Base-by-base conservation (phyloP, 2,888 invertebrate species). In the Ophion slaviceki region DNA sequence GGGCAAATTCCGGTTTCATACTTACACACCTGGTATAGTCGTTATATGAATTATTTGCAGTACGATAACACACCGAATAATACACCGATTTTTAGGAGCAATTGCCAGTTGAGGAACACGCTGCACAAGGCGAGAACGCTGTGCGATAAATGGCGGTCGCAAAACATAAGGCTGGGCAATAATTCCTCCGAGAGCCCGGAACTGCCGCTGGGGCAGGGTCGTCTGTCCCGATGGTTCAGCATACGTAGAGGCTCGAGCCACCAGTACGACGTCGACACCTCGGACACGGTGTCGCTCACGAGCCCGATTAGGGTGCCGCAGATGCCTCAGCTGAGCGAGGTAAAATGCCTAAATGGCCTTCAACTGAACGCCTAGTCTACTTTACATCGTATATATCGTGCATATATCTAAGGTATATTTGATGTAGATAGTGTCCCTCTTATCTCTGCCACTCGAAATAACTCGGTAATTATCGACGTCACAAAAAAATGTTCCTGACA, bases 211-310 rank as follows among this genome's bases (percentile, higher is more conserved):
- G 92, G 92, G 64, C 93, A 94, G 72, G 97, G 97, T 86, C 95
- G 97, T 82, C 95, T 98, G 71, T 97, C 98, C 53, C 95, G 98
- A 89, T 98, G 98, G 98, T 98, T 98, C 95, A 98, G 98, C 91
- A 97, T 98, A 87, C 95, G 98, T 62, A 95, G 98, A 86, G 97
- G 97, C 66, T 97, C 97, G 87, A 95, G 96, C n/a, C 97, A 97
- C 94, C 97, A 97, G 91, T 97, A 97, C 94, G 97, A 97, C 92
- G 96, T 96, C 86, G 96, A 94, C 87, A 88, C 91, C 67, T 93
- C 92, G 20, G 94, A 93, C 82, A 92, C 92, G 17, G 92, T 91
- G 81, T 93, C 92, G n/a, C 88, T 94, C 24, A 92, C 94, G 80
- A 93, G 93, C 66, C 93, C 93, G 17, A 89, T 92, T 82, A 93